These are phyloP conservation scores for Alviniconcha marisindica DNA, from an alignment of 1,140 invertebrate species.

Conservation along the genomic window DNA sequence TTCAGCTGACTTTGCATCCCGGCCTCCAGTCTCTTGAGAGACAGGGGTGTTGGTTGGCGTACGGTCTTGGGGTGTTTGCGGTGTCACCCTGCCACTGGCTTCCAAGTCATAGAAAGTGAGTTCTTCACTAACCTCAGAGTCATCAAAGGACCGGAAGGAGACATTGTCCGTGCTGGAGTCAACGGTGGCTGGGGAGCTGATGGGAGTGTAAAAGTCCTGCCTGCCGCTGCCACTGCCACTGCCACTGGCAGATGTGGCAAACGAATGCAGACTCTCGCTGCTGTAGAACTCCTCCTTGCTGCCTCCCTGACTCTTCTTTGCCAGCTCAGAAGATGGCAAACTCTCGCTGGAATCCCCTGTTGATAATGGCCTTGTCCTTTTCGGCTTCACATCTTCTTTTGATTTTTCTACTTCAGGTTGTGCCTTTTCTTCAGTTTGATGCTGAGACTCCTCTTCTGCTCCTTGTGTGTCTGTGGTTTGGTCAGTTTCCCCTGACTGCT, in stretches of 20 bases:
- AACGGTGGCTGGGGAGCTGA: slow-evolving; percentile 12
- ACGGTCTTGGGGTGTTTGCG: slow-evolving; percentile 16
- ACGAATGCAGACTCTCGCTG: slow-evolving; percentile 16
- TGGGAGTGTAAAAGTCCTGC: slow-evolving; percentile 27
- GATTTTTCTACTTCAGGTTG: not conserved
- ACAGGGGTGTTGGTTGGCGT: slow-evolving; percentile 35
- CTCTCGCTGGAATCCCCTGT: not conserved
- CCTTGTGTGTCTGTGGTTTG: no score
- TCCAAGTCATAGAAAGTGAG: slow-evolving; percentile 7
- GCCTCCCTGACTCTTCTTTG: not conserved
- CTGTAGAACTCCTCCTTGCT: slow-evolving; percentile 6
- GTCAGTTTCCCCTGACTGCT: not conserved
- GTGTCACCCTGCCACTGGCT: not conserved
- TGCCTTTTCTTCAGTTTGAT: not conserved
- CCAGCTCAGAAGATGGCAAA: not conserved
- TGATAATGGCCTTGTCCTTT: not conserved
- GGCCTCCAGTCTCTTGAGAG: not conserved
- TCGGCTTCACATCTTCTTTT: not conserved
- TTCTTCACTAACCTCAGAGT: slow-evolving; percentile 3
- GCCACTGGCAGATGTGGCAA: not conserved
- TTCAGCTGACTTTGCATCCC: not conserved
- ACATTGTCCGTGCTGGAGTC: slow-evolving; percentile 2
- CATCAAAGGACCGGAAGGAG: slow-evolving; percentile 1
- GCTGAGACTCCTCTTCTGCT: not conserved
- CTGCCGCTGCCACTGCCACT: slow-evolving; percentile 6